Conservation (phyloP, 2,113 vertebrate species). For the Mohoua ochrocephala region DNA sequence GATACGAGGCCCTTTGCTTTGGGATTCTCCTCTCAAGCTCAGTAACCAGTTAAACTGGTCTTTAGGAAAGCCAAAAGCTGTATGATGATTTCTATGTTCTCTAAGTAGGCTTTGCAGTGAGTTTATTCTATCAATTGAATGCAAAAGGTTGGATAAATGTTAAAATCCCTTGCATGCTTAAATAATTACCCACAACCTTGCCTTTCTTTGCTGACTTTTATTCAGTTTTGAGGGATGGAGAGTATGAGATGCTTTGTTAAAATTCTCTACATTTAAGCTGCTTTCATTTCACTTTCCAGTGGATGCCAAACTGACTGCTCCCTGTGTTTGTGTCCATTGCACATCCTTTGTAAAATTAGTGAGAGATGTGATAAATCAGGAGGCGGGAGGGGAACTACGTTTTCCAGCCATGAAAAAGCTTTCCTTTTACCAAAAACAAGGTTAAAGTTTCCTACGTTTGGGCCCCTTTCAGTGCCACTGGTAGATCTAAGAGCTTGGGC, state of each 20-base stretch:
- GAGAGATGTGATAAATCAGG: accelerated
- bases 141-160: not conserved
- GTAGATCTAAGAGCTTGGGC: not conserved
- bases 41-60: not conserved
- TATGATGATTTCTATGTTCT: not conserved
- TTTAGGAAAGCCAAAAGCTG: not conserved
- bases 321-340: accelerated
- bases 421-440: not conserved
- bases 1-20: not conserved
- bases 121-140: not conserved
- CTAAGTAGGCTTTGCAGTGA: not conserved
- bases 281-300: not conserved
- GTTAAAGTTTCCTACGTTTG: not conserved
- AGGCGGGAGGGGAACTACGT: accelerated
- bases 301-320: not conserved
- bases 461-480: not conserved
- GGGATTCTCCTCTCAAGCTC: not conserved
- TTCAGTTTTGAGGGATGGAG: not conserved
- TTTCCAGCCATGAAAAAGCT: not conserved
- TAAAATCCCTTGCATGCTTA: not conserved
- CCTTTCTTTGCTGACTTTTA: not conserved
- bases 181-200: not conserved
- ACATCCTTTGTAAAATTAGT: not conserved
- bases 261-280: not conserved
- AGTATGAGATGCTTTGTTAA: not conserved